These are phyloP conservation scores for Chydorus sphaericus DNA, from an alignment of 2,888 invertebrate genomes.

Conservation along the genomic window DNA sequence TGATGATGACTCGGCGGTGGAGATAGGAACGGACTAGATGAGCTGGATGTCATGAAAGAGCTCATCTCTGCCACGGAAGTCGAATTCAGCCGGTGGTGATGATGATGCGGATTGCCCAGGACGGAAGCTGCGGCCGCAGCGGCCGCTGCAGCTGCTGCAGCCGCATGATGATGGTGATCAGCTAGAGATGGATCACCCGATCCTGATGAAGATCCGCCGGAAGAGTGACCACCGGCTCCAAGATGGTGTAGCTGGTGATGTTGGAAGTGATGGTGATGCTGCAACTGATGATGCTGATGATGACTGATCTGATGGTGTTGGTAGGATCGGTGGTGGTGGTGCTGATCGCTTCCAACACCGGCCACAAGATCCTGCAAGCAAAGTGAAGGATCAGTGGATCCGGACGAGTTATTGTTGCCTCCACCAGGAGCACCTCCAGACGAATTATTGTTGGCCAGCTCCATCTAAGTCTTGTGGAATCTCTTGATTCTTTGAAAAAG, in stretches of 20 bases:
- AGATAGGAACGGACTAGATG: not conserved
- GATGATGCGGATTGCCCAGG: not conserved
- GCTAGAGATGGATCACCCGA: not conserved
- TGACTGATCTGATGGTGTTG: conserved; percentile 2
- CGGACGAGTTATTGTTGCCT: conserved; percentile 1
- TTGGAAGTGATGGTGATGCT: conserved; percentile 13
- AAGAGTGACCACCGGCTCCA: not conserved
- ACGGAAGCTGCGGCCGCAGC: not conserved
- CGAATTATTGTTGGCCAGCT: not conserved
- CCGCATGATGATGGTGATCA: not conserved
- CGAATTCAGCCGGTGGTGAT: not conserved
- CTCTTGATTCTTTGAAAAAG: no score
- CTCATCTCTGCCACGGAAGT: no score
- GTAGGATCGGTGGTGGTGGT: conserved; percentile 13
- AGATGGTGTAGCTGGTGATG: conserved; percentile 15
- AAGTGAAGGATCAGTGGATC: conserved; percentile 17
- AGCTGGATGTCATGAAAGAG: not conserved
- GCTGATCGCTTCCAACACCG: conserved; percentile 17
- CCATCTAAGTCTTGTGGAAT: no score
- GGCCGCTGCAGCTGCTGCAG: not conserved
- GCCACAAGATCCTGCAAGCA: conserved; percentile 24
- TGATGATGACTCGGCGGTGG: not conserved
- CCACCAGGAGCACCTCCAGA: not conserved
- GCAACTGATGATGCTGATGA: conserved; percentile 14
- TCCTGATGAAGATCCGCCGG: not conserved